Base-by-base conservation (phyloP, 2,888 invertebrate genomes). In the Microdon myrmicae region DNA sequence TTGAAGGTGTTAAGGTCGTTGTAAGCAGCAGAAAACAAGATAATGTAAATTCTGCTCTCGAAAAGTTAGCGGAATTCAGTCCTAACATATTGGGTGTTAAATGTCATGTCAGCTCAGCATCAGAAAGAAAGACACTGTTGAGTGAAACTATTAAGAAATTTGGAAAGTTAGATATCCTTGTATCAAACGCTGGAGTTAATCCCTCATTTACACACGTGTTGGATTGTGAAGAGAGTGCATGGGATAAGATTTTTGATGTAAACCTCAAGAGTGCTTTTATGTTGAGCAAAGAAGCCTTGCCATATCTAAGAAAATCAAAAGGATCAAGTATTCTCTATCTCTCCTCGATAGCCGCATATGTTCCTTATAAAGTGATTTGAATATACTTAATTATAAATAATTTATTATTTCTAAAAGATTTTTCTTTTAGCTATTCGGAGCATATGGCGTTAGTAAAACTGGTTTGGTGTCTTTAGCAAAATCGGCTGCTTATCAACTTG, bases 211-310 rank as follows among this genome's bases (percentile, higher is more conserved):
- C 92, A 16, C 85, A 87, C 32, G 85, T 94, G 51, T 79, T 96
- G 39, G 90, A 94, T 73, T 89, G 89, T 48, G 83, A 88, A 9
- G 95, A 95, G 80, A 81, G 82, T 34, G 84, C 86, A 0, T 97
- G 96, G 96, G 95, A 96, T 77, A 96, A 96, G 85, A 92, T 96
- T 74, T 96, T 98, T 81, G 96, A 97, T 60, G 84, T 91, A 0
- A 98, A 98, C 81, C 92, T 98, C 0, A 98, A 96, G 81, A 83
- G 90, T 44, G 86, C 94, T 0, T 96, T 88, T 83, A 79, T 95
- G 66, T 77, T 98, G 37, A 90, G 94, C 10, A 90, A 96, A 81
- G 93, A 94, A 82, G 89, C 89, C 6, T 82, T 93, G 29, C 96
- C 97, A 0, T 84, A 89, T 73, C 81, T 98, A 55, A 82, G 87